Evolutionary conservation across 2,888 invertebrate species (phyloP).

Genomic region (Onchidella celtica): DNA sequence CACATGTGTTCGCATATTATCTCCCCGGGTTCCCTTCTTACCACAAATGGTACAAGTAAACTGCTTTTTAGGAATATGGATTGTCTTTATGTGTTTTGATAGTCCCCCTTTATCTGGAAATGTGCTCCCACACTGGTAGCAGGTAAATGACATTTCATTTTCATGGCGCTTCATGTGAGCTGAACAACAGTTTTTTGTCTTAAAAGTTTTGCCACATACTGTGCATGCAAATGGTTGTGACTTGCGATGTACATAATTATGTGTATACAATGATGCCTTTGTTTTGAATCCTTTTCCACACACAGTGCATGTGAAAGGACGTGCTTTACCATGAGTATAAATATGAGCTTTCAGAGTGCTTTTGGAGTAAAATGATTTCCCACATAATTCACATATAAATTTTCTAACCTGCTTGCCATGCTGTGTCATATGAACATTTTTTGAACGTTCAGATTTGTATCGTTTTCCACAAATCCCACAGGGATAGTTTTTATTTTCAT

Average conservation of each 20-base stretch:
- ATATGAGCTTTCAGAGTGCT: conserved; percentile 72
- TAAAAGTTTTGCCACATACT: conserved; percentile 72
- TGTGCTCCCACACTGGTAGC: conserved; percentile 67
- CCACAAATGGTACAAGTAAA: conserved; percentile 75
- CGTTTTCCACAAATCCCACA: conserved; percentile 27
- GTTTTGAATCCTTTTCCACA: conserved; percentile 75
- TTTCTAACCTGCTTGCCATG: conserved; percentile 7
- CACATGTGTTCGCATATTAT: conserved; percentile 74
- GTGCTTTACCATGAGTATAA: conserved; percentile 67
- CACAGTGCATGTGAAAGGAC: conserved; percentile 64
- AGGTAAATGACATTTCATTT: conserved; percentile 66
- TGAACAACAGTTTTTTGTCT: conserved; percentile 71
- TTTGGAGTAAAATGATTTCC: conserved; percentile 71
- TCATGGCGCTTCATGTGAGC: conserved; percentile 74
- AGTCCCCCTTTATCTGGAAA: conserved; percentile 77
- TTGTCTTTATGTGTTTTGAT: conserved; percentile 73
- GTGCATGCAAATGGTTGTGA: conserved; percentile 63
- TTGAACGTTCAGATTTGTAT: conserved; percentile 27
- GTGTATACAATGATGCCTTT: conserved; percentile 71
- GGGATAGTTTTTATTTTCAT: background rate
- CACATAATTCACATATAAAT: conserved; percentile 74
- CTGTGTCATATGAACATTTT: conserved; percentile 14
- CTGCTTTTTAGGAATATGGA: conserved; percentile 68
- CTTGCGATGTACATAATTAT: conserved; percentile 69
- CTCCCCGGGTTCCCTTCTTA: conserved; percentile 67